These are phyloP conservation scores for Drosophila fuyamai DNA, from an alignment of 1,140 invertebrate genomes.

Conservation along the genomic window DNA sequence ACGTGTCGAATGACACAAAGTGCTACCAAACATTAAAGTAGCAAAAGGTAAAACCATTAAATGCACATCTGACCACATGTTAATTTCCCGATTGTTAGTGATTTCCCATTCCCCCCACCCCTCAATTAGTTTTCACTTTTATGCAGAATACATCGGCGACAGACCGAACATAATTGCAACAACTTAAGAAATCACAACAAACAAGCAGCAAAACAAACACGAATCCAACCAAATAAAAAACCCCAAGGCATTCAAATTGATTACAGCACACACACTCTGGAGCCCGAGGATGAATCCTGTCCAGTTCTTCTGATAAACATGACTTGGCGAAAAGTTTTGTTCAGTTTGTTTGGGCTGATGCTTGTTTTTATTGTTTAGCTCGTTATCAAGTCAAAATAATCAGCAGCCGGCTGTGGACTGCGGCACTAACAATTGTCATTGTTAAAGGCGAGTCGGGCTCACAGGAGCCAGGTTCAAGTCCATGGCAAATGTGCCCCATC, in stretches of 20 bases:
- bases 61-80: conserved; percentile 44
- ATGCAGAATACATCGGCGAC: conserved; percentile 27
- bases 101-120: not conserved
- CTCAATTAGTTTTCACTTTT: conserved; percentile 60
- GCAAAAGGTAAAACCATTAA: conserved; percentile 40
- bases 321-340: conserved; percentile 62
- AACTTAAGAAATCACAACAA: conserved; percentile 81
- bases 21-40: conserved; percentile 54
- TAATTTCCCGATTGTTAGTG: conserved; percentile 47
- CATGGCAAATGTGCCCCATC: conserved; percentile 71
- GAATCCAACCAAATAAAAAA: conserved; percentile 46
- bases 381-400: conserved; percentile 84
- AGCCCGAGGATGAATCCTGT: conserved; percentile 45
- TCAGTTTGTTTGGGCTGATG: conserved; percentile 60
- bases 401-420: conserved; percentile 56
- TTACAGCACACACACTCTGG: conserved; percentile 46
- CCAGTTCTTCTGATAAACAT: conserved; percentile 70
- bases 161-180: conserved; percentile 71
- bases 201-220: conserved; percentile 60
- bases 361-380: conserved; percentile 84
- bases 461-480: conserved; percentile 63
- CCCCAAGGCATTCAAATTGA: conserved; percentile 76
- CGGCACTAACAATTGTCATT: conserved; percentile 79
- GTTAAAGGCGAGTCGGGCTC: conserved; percentile 69
- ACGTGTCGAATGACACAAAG: conserved; percentile 48